Percentiles rank a stretch among this genome's conserved stretches.
phyloP scores from a whole-genome alignment of 37 sponge, comb jelly and placozoan genomes.

The Ephydatia muelleri region DNA sequence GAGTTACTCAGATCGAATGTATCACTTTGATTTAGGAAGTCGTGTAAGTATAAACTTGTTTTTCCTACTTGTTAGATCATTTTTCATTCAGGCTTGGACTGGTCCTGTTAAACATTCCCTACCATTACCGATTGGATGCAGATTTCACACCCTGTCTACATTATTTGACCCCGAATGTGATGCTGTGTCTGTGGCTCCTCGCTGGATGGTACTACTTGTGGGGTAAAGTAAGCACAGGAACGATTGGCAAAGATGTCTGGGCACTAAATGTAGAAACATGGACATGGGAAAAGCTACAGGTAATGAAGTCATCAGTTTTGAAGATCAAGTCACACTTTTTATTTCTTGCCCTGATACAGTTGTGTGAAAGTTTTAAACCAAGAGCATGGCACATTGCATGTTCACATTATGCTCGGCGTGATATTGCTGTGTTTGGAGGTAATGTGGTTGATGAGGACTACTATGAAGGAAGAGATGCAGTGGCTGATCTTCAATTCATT shows the following conservation, averaged over 20 bases:
- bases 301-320: background rate
- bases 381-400: background rate
- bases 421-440: background rate
- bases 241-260: background rate
- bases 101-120: background rate
- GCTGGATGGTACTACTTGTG: background rate
- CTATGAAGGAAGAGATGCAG: background rate
- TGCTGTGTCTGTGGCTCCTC: background rate
- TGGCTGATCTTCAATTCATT: background rate
- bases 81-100: slow-evolving; percentile 13
- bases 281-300: background rate
- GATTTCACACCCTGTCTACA: slow-evolving; percentile 27
- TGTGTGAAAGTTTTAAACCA: background rate
- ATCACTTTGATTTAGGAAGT: background rate
- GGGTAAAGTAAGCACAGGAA: background rate
- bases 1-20: background rate
- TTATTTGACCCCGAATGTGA: slow-evolving; percentile 27
- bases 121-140: slow-evolving; percentile 9
- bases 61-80: background rate
- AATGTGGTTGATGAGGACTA: background rate
- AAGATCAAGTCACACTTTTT: background rate
- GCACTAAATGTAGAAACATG: background rate
- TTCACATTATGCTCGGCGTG: background rate
- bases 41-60: background rate
- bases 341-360: background rate